Base-by-base conservation (phyloP, 1,140 invertebrate genomes). In the Cecropterus lyciades region DNA sequence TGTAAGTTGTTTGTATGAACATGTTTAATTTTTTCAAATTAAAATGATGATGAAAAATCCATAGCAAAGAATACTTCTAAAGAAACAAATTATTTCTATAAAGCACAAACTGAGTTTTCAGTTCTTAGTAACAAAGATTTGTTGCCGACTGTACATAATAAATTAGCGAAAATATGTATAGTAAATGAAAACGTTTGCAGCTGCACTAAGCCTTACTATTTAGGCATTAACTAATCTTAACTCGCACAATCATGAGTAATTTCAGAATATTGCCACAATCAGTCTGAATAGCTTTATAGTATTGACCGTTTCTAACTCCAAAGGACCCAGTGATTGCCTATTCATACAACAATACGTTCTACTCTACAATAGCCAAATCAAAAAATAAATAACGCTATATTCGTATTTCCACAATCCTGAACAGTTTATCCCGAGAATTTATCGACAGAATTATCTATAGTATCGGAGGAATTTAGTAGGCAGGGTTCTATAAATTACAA, bases 381-480 rank as follows among this genome's bases (percentile, higher is more conserved):
- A n/a, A 40, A 40, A 40, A n/a, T 40, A 40, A n/a, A 11, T 13
- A 40, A 40, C 3, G 30, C 30, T 48, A 48, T 9, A 3, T 20
- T 17, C 9, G 6, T 24, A 48, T 9, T 46, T 46, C 8, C 1
- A 5, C 20, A 17, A 20, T 33, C 51, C n/a, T 30, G n/a, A 11
- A 14, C 10, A 33, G 15, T 13, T 62, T 63, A 52, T 42, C 10
- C 20, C 37, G 20, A 37, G 37, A 52, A 43, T 40, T 49, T 63
- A 63, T 51, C 48, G 59, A 49, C 20, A 37, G 27, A 53, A 56
- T 56, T 63, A 63, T 51, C 59, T 60, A 27, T 37, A 48, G 16
- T 63, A 63, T 51, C 59, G 33, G 10, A 63, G 48, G 48, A 63
- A 63, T 63, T 63, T 63, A 63, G 59, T 63, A 63, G 59, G 30